Conservation (phyloP, 2,888 invertebrate species). For the Cryptocheilus praepositus region DNA sequence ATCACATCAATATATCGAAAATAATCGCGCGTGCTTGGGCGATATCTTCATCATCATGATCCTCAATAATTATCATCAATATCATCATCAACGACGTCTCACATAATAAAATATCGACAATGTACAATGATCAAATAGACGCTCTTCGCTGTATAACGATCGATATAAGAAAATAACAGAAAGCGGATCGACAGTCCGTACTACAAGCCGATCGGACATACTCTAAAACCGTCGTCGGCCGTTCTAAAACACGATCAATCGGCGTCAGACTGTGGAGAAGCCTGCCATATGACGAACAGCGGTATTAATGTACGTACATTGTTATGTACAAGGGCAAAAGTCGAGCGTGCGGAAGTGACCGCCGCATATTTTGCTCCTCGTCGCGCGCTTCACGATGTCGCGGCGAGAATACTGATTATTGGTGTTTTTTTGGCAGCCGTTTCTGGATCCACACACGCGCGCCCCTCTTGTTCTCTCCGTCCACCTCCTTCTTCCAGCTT, state of each 20-base stretch:
- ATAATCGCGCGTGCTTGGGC: constrained; percentile 21
- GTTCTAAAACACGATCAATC: neutral
- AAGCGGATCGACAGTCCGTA: constrained; percentile 43
- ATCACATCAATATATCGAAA: constrained; percentile 40
- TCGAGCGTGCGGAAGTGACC: too few relatives aligned
- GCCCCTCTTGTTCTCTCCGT: neutral
- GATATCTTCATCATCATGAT: too few relatives aligned
- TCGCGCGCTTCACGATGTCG: too few relatives aligned
- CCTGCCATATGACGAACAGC: too few relatives aligned
- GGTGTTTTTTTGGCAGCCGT: too few relatives aligned
- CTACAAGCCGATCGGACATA: constrained; percentile 37
- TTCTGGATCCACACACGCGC: neutral
- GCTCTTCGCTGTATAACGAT: constrained; percentile 52
- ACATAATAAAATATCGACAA: constrained; percentile 64
- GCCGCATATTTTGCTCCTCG: too few relatives aligned
- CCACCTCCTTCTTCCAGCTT: too few relatives aligned
- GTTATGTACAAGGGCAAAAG: too few relatives aligned
- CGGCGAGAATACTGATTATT: too few relatives aligned
- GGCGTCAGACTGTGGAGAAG: too few relatives aligned
- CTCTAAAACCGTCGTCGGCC: constrained; percentile 18
- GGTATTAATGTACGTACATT: neutral
- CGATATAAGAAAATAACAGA: constrained; percentile 60
- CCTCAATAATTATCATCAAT: constrained; percentile 30
- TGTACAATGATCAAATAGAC: constrained; percentile 57
- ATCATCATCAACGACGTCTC: constrained; percentile 47